Conservation (phyloP, 1,140 invertebrate genomes). For the Chelonus insularis region DNA sequence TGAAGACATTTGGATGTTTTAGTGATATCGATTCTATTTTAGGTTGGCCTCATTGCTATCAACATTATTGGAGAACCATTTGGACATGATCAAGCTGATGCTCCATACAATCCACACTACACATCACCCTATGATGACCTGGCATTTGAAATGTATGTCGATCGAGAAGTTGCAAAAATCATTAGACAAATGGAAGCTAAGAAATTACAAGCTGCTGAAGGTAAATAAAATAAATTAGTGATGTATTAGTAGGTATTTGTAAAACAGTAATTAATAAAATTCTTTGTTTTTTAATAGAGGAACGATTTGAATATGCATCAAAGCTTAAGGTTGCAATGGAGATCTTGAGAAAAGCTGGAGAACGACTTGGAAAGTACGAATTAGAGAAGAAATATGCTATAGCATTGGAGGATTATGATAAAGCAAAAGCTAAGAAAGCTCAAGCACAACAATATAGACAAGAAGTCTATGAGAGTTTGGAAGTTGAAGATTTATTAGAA, state of each 20-base stretch:
- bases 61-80: constrained; percentile 74
- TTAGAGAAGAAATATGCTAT: constrained; percentile 90
- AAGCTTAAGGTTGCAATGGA: constrained; percentile 85
- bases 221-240: constrained; percentile 53
- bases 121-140: constrained; percentile 90
- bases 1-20: constrained; percentile 5
- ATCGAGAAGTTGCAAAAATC: constrained; percentile 86
- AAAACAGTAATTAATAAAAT: constrained; percentile 14
- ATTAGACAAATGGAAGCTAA: constrained; percentile 86
- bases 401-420: constrained; percentile 87
- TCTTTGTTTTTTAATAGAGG: constrained; percentile 63
- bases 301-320: constrained; percentile 89
- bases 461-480: constrained; percentile 71
- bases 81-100: constrained; percentile 49
- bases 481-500: constrained; percentile 79
- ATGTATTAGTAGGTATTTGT: constrained; percentile 13
- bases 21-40: constrained; percentile 4
- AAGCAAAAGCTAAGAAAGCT: constrained; percentile 84
- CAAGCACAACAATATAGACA: constrained; percentile 82
- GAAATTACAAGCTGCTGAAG: constrained; percentile 81
- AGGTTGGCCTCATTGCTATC: constrained; percentile 75
- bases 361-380: constrained; percentile 86
- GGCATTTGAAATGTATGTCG: constrained; percentile 97
- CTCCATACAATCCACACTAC: constrained; percentile 64
- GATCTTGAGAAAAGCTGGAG: constrained; percentile 80